Evolutionary conservation across 2,113 vertebrate species (phyloP).

Genomic region (Laticauda laticaudata): DNA sequence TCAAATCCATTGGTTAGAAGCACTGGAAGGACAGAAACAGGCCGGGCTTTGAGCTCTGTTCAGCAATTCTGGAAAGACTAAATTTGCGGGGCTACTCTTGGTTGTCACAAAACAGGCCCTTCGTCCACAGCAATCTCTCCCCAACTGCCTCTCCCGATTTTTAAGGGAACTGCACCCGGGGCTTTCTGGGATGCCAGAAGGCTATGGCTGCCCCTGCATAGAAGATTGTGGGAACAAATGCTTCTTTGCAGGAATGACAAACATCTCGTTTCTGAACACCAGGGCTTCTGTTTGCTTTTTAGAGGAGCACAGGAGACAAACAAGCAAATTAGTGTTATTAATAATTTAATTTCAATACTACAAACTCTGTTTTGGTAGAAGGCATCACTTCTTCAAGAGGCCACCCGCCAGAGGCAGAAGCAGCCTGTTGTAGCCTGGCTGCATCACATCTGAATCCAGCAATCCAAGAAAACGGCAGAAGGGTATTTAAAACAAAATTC

Average conservation of each 20-base stretch:
- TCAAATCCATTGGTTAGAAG: not conserved
- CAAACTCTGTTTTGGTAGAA: slow-evolving; percentile 22
- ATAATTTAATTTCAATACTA: slow-evolving; percentile 37
- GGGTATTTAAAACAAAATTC: slow-evolving; percentile 6
- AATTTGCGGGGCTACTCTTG: not conserved
- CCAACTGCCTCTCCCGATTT: not conserved
- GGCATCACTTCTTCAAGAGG: not conserved
- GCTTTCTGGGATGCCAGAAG: not conserved
- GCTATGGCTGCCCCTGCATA: not conserved
- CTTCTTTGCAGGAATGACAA: not conserved
- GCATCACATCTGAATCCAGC: not conserved
- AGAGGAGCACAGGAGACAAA: not conserved
- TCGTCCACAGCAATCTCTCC: not conserved
- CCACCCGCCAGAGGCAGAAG: too few relatives aligned
- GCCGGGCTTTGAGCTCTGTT: not conserved
- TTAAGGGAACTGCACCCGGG: not conserved
- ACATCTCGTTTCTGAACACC: not conserved
- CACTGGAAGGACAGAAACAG: not conserved
- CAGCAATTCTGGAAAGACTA: not conserved
- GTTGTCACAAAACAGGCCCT: not conserved
- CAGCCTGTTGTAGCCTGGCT: not conserved
- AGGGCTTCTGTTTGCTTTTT: not conserved
- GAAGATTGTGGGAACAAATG: not conserved
- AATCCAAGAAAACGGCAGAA: not conserved
- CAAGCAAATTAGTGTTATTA: not conserved